phyloP scores from a whole-genome alignment of 2,888 invertebrate genomes.

The Tortrix viridana region DNA sequence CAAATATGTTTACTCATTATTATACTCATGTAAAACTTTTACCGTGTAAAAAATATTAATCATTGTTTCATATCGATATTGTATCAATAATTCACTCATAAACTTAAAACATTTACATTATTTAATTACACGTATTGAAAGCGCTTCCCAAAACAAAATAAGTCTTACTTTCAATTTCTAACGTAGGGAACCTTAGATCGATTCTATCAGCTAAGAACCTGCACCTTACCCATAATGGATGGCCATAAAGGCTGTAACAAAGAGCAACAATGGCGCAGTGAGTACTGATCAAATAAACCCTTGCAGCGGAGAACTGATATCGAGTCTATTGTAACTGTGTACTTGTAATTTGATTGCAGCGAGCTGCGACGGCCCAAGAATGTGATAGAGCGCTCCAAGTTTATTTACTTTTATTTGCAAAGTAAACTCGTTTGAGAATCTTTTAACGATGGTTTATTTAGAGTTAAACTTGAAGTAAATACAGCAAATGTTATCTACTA shows the following conservation, averaged over 20 bases:
- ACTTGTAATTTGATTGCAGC: constrained; percentile 37
- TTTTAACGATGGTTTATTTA: neutral
- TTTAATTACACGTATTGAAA: too few relatives aligned
- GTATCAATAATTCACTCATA: too few relatives aligned
- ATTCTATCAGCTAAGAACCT: neutral
- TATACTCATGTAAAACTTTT: too few relatives aligned
- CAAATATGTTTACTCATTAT: too few relatives aligned
- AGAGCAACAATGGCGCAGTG: constrained; percentile 22
- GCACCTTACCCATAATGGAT: neutral
- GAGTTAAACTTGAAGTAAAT: too few relatives aligned
- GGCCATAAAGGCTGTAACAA: constrained; percentile 17
- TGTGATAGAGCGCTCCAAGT: constrained; percentile 4
- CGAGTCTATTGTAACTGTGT: constrained; percentile 15
- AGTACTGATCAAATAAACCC: constrained; percentile 18
- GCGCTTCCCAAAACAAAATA: too few relatives aligned
- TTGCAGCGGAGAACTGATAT: constrained; percentile 10
- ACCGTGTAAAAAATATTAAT: too few relatives aligned
- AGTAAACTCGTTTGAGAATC: neutral
- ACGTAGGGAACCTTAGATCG: neutral
- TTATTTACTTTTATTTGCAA: neutral
- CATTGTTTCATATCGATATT: too few relatives aligned
- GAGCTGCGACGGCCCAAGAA: neutral
- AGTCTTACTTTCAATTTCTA: neutral
- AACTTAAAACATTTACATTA: too few relatives aligned
- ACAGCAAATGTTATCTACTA: too few relatives aligned